Percentiles rank a stretch among this genome's conserved stretches.
phyloP scores from a whole-genome alignment of 2,888 invertebrate genomes.

The Crossocerus cetratus region DNA sequence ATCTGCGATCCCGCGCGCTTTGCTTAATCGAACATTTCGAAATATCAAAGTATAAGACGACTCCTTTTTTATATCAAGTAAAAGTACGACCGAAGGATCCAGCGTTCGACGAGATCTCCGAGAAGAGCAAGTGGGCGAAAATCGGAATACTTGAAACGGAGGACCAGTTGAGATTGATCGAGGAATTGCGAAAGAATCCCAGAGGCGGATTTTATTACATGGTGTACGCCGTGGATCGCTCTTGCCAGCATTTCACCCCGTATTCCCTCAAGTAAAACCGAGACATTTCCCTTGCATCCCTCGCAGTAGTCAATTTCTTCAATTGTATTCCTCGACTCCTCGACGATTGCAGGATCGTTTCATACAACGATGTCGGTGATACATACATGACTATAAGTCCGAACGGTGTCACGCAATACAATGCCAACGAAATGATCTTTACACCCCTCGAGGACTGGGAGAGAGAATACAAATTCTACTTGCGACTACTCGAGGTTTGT shows the following conservation, averaged over 20 bases:
- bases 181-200: slow-evolving; percentile 79
- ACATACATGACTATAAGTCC: slow-evolving; percentile 88
- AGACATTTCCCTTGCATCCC: too few relatives aligned
- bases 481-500: slow-evolving; percentile 85
- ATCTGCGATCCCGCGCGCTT: background rate
- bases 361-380: slow-evolving; percentile 84
- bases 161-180: slow-evolving; percentile 77
- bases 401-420: slow-evolving; percentile 89
- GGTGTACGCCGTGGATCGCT: slow-evolving; percentile 85
- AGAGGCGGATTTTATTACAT: slow-evolving; percentile 87
- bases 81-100: slow-evolving; percentile 32
- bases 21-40: background rate
- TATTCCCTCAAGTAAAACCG: slow-evolving; percentile 84
- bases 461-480: slow-evolving; percentile 88
- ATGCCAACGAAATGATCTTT: slow-evolving; percentile 85
- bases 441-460: slow-evolving; percentile 89
- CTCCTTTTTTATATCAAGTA: slow-evolving; percentile 20
- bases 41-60: background rate
- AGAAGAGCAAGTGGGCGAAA: slow-evolving; percentile 2
- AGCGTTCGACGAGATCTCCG: slow-evolving; percentile 26
- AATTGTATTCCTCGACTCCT: background rate
- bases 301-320: background rate
- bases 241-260: slow-evolving; percentile 86
- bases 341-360: slow-evolving; percentile 81
- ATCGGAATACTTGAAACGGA: slow-evolving; percentile 66